These are phyloP conservation scores for Geopemphigus sp. DNA, from an alignment of 1,140 invertebrate species.

Conservation along the genomic window DNA sequence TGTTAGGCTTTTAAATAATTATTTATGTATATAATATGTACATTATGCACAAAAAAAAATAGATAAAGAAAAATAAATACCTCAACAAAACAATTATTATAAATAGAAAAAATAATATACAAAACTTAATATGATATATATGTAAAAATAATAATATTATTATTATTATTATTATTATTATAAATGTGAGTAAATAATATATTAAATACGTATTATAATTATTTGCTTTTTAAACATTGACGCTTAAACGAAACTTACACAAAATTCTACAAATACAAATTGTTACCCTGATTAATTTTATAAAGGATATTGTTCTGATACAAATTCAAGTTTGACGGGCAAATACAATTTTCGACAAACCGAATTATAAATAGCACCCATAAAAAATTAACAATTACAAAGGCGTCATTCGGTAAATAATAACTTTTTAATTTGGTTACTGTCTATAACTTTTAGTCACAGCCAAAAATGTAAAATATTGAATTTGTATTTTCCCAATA, in stretches of 20 bases:
- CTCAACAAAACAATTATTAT: constrained; percentile 43
- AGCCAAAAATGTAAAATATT: constrained; percentile 42
- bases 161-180: constrained; percentile 1
- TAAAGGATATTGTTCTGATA: constrained; percentile 22
- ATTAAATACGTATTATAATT: constrained; percentile 16
- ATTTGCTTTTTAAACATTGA: background rate
- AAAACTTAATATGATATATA: constrained; percentile 31
- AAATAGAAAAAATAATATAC: constrained; percentile 47
- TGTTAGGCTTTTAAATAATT: constrained; percentile 45
- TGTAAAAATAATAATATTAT: too few species aligned
- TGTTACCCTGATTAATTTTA: constrained; percentile 26
- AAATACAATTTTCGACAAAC: constrained; percentile 3
- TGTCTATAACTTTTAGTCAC: constrained; percentile 34
- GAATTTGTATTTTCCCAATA: background rate
- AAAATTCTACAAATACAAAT: constrained; percentile 1
- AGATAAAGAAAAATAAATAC: constrained; percentile 47
- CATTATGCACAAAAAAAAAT: constrained; percentile 45
- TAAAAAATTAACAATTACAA: constrained; percentile 6
- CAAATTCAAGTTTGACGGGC: background rate
- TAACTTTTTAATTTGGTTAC: background rate
- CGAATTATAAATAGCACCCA: constrained; percentile 35
- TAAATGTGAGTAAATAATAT: constrained; percentile 13
- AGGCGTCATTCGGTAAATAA: constrained; percentile 7
- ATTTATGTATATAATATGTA: constrained; percentile 36
- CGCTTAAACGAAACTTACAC: constrained; percentile 1